Conservation (phyloP, 2,888 invertebrate species). For the Drosophila robusta region DNA sequence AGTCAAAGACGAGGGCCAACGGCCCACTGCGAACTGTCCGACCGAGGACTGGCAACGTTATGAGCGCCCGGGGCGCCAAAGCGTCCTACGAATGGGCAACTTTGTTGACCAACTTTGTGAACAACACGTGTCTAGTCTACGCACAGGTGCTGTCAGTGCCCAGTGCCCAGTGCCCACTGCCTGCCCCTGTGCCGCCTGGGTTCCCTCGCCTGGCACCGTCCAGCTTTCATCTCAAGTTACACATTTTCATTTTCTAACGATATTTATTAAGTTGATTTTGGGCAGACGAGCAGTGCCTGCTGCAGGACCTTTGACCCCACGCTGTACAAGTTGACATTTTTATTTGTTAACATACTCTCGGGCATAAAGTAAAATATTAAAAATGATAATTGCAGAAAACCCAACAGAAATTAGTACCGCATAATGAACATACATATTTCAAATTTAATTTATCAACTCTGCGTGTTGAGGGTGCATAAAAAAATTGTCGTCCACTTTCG, state of each 20-base stretch:
- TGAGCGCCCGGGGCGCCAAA: slow-evolving; percentile 37
- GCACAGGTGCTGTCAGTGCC: slow-evolving; percentile 65
- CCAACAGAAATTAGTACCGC: slow-evolving; percentile 56
- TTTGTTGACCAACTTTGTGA: slow-evolving; percentile 74
- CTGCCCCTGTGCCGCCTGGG: slow-evolving; percentile 2
- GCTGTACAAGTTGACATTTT: slow-evolving; percentile 56
- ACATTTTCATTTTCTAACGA: slow-evolving; percentile 66
- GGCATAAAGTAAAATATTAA: slow-evolving; percentile 46
- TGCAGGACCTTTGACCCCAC: slow-evolving; percentile 22
- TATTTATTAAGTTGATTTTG: slow-evolving; percentile 75
- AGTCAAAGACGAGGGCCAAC: slow-evolving; percentile 32
- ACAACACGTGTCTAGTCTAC: slow-evolving; percentile 60
- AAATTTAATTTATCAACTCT: slow-evolving; percentile 63
- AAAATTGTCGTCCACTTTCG: slow-evolving; percentile 19
- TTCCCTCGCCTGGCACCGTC: not conserved
- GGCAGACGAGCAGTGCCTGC: slow-evolving; percentile 14
- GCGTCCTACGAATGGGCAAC: slow-evolving; percentile 54
- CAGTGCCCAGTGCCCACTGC: no score
- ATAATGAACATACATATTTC: slow-evolving; percentile 66
- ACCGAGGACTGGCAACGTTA: slow-evolving; percentile 25
- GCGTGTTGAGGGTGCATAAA: slow-evolving; percentile 12
- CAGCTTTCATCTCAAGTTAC: slow-evolving; percentile 49
- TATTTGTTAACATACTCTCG: slow-evolving; percentile 36
- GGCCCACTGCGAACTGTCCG: slow-evolving; percentile 13
- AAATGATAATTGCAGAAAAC: slow-evolving; percentile 60